These are phyloP conservation scores for Chrysochloris asiatica DNA, from an alignment of 2,113 vertebrate species.

Conservation along the genomic window DNA sequence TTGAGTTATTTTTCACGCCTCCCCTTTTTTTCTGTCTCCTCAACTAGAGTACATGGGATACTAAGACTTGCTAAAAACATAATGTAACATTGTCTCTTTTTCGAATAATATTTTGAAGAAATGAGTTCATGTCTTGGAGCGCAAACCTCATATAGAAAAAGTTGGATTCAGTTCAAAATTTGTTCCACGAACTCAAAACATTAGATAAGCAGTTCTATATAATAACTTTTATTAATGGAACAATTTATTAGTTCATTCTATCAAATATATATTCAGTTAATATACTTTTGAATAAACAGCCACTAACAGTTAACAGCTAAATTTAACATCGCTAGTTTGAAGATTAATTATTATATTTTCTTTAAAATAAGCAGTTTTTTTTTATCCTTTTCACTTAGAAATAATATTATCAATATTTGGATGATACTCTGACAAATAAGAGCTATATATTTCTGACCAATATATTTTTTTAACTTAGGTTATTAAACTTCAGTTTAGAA, in stretches of 20 bases:
- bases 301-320: not conserved
- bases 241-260: not conserved
- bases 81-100: constrained; percentile 1
- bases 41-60: constrained; percentile 36
- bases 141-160: not conserved
- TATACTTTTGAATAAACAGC: not conserved
- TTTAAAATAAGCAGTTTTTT: not conserved
- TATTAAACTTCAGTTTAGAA: not conserved
- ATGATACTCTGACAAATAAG: not conserved
- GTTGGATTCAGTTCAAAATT: not conserved
- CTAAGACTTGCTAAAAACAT: constrained; percentile 41
- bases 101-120: constrained; percentile 7
- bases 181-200: not conserved
- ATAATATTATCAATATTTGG: not conserved
- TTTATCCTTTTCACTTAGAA: not conserved
- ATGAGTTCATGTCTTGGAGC: not conserved
- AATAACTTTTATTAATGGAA: not conserved
- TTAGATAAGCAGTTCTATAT: not conserved
- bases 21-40: constrained; percentile 61
- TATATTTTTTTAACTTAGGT: constrained; percentile 25
- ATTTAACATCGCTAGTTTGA: not conserved
- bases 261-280: constrained; percentile 3
- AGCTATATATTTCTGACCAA: constrained; percentile 1
- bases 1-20: constrained; percentile 1
- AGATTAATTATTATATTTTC: constrained; percentile 13